Evolutionary conservation across 2,113 vertebrate species (phyloP).

Genomic region (Nettapus auritus): DNA sequence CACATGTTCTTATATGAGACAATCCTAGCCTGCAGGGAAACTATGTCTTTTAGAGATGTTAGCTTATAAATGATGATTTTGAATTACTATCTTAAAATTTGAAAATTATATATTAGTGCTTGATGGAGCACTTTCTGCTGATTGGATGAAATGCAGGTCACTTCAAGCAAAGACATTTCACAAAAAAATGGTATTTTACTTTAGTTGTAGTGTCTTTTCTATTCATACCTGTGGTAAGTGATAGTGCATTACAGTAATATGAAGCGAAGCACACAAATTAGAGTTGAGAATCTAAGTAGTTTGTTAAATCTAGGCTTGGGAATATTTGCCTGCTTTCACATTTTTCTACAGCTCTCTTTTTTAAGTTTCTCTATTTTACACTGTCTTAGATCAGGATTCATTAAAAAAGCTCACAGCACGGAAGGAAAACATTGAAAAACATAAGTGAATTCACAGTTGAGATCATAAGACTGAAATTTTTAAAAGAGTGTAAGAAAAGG

Average conservation of each 20-base stretch:
- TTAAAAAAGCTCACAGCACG: not conserved
- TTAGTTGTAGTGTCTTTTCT: not conserved
- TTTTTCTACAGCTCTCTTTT: not conserved
- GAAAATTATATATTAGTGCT: not conserved
- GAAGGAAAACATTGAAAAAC: not conserved
- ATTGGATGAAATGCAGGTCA: not conserved
- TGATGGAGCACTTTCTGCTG: not conserved
- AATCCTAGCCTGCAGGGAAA: not conserved
- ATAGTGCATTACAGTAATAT: not conserved
- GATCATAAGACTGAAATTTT: not conserved
- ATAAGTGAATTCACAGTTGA: not conserved
- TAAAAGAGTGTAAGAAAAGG: not conserved
- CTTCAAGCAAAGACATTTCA: not conserved
- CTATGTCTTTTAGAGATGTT: not conserved
- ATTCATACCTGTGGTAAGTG: not conserved
- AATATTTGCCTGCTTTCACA: not conserved
- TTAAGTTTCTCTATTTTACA: not conserved
- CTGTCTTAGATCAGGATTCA: not conserved
- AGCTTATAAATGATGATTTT: not conserved
- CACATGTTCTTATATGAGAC: not conserved
- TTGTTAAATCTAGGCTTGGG: not conserved
- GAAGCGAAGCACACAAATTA: not conserved
- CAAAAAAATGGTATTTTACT: not conserved
- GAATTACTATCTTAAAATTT: not conserved
- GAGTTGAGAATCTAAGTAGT: not conserved